Evolutionary conservation across 2,888 invertebrate genomes (phyloP).

Genomic region (Sipha maydis): DNA sequence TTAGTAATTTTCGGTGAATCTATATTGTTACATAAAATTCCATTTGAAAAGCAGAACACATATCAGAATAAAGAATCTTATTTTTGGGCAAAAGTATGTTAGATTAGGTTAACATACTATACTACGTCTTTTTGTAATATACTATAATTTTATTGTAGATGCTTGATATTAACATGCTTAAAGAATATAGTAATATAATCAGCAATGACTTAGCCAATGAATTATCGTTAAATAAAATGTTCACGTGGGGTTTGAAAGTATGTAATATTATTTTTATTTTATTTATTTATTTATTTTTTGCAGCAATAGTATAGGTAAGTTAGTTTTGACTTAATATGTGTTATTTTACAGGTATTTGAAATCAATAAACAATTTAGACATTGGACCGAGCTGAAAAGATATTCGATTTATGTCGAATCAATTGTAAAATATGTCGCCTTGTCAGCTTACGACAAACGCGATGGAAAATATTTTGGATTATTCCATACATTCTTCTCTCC

Average conservation of each 20-base stretch:
- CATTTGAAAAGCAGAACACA: conserved; percentile 6
- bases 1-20: conserved; percentile 45
- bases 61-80: conserved; percentile 21
- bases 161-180: conserved; percentile 1
- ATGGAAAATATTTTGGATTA: conserved; percentile 13
- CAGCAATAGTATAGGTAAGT: no score
- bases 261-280: no score
- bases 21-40: conserved; percentile 1
- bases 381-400: background rate
- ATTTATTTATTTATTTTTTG: no score
- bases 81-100: conserved; percentile 37
- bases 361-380: background rate
- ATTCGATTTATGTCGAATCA: background rate
- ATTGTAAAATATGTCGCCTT: conserved; percentile 35
- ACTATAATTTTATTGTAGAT: conserved; percentile 1
- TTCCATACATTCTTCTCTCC: background rate
- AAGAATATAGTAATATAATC: conserved; percentile 11
- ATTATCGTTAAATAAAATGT: background rate
- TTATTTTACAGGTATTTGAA: conserved; percentile 29
- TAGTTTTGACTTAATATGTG: background rate
- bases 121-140: background rate
- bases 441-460: background rate
- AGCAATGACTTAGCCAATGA: background rate
- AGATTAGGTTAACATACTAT: background rate
- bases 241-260: conserved; percentile 34